Conservation (phyloP, 2,113 vertebrate species). For the Chloropsis cyanopogon region DNA sequence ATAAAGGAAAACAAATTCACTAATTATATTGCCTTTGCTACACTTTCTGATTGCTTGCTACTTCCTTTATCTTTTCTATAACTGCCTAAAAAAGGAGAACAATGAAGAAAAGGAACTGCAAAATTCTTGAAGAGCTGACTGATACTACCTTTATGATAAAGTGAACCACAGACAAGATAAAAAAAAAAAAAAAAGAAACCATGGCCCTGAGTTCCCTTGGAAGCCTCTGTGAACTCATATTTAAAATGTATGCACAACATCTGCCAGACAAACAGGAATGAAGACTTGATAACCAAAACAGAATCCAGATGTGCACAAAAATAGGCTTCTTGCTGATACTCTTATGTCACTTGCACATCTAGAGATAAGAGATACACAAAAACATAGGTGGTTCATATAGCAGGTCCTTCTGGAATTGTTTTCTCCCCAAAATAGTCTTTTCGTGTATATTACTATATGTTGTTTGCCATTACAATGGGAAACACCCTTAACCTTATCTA, state of each 20-base stretch:
- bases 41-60: background rate
- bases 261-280: conserved; percentile 6
- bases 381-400: background rate
- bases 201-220: background rate
- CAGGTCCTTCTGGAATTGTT: background rate
- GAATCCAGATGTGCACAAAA: conserved; percentile 18
- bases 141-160: background rate
- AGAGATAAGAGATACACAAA: background rate
- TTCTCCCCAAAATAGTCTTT: background rate
- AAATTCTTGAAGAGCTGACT: background rate
- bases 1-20: background rate
- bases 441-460: background rate
- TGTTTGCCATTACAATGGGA: background rate
- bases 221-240: background rate
- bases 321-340: background rate
- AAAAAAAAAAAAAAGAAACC: background rate
- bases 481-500: background rate
- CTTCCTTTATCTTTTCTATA: background rate
- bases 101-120: background rate
- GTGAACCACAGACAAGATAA: background rate
- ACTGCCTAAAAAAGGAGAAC: background rate
- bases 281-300: background rate
- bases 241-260: background rate
- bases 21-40: background rate
- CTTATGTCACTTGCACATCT: background rate